Conservation (phyloP, 2,888 invertebrate species). For the Heliconius ismenius region DNA sequence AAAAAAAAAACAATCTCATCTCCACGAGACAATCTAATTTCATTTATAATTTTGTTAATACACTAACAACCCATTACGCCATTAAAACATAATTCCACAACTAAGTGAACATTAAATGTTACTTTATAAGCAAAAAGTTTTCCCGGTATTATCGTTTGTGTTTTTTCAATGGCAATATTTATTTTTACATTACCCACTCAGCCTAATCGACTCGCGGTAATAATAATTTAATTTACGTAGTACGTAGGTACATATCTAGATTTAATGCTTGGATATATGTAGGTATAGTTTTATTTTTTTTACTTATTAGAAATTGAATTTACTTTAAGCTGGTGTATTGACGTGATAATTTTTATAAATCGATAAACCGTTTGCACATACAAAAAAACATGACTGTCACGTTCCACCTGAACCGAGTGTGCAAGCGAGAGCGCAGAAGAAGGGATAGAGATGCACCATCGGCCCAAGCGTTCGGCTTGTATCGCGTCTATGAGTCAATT, state of each 20-base stretch:
- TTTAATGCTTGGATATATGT: background rate
- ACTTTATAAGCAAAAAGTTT: conserved; percentile 68
- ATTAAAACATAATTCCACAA: conserved; percentile 68
- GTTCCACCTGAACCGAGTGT: too few species aligned
- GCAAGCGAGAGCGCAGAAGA: too few species aligned
- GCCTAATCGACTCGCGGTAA: conserved; percentile 22
- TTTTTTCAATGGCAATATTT: conserved; percentile 62
- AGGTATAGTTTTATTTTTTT: background rate
- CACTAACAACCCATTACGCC: conserved; percentile 63
- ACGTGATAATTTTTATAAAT: too few species aligned
- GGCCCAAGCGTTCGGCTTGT: too few species aligned
- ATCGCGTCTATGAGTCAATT: too few species aligned
- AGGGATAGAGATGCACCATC: too few species aligned
- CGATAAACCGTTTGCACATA: too few species aligned
- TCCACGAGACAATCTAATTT: conserved; percentile 64
- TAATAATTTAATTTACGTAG: conserved; percentile 23
- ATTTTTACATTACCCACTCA: conserved; percentile 55
- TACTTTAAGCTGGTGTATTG: background rate
- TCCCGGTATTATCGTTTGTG: conserved; percentile 52
- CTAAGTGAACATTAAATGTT: conserved; percentile 72
- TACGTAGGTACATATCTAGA: background rate
- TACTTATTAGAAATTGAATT: background rate
- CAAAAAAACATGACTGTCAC: too few species aligned
- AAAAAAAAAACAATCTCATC: conserved; percentile 62
- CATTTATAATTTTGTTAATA: conserved; percentile 80